Evolutionary conservation across 2,113 vertebrate species (phyloP), one percentile per base, ranked within the genome.

Genomic region (Burhinus oedicnemus): DNA sequence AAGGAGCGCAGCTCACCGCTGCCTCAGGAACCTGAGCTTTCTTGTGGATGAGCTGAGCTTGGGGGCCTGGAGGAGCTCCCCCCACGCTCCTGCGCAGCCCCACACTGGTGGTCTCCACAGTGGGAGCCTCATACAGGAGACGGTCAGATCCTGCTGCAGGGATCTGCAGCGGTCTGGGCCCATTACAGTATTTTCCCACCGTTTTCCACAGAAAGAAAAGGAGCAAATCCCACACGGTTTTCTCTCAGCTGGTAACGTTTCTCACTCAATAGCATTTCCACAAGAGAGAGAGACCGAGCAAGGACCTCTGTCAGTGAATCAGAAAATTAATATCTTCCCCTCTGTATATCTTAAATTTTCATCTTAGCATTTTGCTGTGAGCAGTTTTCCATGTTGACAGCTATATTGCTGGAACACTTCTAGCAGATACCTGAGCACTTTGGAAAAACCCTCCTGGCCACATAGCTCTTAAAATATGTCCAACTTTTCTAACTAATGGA

Each of bases 371-470:
- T 96, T 90, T 91, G 92, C 95, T 96, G 71, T 74, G 77, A 97
- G 92, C 97, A 91, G 87, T 97, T 96, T 97, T 97, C 97, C 97
- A 90, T 84, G 69, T 82, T 94, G 92, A 90, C 72, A 95, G 64
- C 52, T 49, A 23, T 44, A 83, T 70, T 77, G 83, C 68, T 84
- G 72, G 79, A 95, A 95, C 80, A 78, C 21, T 89, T 44, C 42
- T 61, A 87, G 64, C 61, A 95, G 81, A 90, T 94, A 92, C 42
- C 49, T 83, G 44, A 78, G 60, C 72, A 64, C 87, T 94, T 86
- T 66, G 97, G 96, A 95, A 97, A 97, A 97, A 93, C 22, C 87
- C 95, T 95, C 30, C 82, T 95, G 92, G 97, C 92, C 86, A 94
- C 70, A 74, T 11, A 92, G 78, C 52, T 66, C 88, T 77, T 87